Evolutionary conservation across 2,888 invertebrate genomes (phyloP).

Genomic region (Leucophora obtusa): DNA sequence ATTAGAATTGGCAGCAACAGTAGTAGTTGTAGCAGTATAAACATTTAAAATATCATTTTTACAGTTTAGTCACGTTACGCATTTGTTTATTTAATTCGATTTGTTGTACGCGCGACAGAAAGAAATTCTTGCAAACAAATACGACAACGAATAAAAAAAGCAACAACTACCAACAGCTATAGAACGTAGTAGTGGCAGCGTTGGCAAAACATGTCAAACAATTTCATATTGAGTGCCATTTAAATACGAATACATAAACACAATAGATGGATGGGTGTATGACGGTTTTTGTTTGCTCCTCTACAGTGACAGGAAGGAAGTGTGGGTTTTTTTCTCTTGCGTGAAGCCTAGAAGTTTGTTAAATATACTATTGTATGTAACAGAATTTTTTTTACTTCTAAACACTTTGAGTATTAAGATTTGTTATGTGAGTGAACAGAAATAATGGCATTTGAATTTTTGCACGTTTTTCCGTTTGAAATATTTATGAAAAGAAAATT

Average conservation of each 20-base stretch:
- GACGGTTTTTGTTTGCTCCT: conserved; percentile 5
- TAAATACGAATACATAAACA: conserved; percentile 11
- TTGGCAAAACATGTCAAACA: conserved; percentile 47
- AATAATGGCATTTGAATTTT: conserved; percentile 56
- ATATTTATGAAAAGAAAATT: conserved; percentile 62
- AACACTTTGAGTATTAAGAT: conserved; percentile 8
- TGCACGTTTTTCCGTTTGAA: conserved; percentile 52
- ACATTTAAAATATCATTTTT: conserved; percentile 69
- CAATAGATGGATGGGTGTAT: conserved; percentile 16
- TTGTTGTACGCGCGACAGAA: conserved; percentile 64
- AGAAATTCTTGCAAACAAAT: conserved; percentile 9
- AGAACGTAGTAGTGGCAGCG: neutral
- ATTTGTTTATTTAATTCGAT: conserved; percentile 79
- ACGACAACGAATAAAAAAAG: neutral
- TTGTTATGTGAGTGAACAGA: conserved; percentile 24
- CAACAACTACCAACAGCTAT: conserved; percentile 12
- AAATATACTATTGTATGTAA: conserved; percentile 22
- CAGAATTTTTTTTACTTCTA: neutral
- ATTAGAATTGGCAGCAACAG: conserved; percentile 7
- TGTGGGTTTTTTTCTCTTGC: neutral
- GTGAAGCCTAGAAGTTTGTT: conserved; percentile 34
- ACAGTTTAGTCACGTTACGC: conserved; percentile 77
- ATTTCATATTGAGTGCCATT: conserved; percentile 49
- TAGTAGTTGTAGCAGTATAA: neutral
- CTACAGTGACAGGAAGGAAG: conserved; percentile 31